phyloP scores from a whole-genome alignment of 2,888 invertebrate species.

The Polietes domitor region DNA sequence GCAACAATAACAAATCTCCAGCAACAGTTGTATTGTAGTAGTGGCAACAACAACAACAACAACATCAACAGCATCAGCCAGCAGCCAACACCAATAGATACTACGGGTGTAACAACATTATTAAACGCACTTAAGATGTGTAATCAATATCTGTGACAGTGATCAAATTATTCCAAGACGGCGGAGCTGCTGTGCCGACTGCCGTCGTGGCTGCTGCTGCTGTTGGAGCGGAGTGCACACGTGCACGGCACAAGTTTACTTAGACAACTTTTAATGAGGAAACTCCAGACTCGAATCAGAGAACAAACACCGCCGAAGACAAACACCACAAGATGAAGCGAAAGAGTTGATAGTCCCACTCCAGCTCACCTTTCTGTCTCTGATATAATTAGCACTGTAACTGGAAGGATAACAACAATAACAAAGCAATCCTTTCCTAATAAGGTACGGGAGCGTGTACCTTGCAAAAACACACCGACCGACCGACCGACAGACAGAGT shows the following conservation, averaged over 20 bases:
- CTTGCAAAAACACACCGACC: neutral
- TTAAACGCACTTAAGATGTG: slow-evolving; percentile 55
- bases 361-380: neutral
- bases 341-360: neutral
- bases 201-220: neutral
- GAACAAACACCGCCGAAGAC: slow-evolving; percentile 5
- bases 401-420: slow-evolving; percentile 45
- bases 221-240: slow-evolving; percentile 40
- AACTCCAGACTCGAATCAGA: slow-evolving; percentile 40
- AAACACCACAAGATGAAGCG: slow-evolving; percentile 6
- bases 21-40: slow-evolving; percentile 14
- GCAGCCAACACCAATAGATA: neutral
- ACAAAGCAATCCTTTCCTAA: slow-evolving; percentile 40
- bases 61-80: neutral
- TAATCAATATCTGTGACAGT: slow-evolving; percentile 56
- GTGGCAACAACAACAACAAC: neutral
- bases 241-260: slow-evolving; percentile 56
- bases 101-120: slow-evolving; percentile 39
- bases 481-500: neutral
- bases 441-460: neutral
- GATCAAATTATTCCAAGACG: slow-evolving; percentile 50
- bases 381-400: slow-evolving; percentile 50
- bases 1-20: neutral
- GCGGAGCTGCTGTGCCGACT: neutral
- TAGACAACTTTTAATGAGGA: slow-evolving; percentile 54